phyloP scores from a whole-genome alignment of 2,888 invertebrate species.

The Ethmia dodecea region DNA sequence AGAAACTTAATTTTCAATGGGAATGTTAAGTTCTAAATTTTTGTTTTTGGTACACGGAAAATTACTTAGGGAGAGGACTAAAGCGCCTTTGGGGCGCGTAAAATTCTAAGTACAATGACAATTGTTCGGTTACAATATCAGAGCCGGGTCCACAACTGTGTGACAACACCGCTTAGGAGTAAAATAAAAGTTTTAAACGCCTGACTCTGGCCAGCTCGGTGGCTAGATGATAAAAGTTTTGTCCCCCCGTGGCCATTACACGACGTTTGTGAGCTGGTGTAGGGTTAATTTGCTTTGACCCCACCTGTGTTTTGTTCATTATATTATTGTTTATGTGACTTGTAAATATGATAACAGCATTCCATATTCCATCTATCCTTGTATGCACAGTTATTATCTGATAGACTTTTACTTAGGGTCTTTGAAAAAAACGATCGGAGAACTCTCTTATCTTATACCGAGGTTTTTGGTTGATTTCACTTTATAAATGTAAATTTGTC shows the following conservation, averaged over 20 bases:
- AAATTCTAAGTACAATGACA: conserved; percentile 14
- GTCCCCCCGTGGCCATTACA: conserved; percentile 32
- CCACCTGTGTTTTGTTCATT: not conserved
- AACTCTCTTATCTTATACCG: too few relatives aligned
- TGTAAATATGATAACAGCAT: too few relatives aligned
- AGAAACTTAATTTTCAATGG: too few relatives aligned
- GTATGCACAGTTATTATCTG: too few relatives aligned
- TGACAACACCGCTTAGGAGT: conserved; percentile 31
- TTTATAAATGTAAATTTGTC: too few relatives aligned
- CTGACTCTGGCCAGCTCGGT: conserved; percentile 24
- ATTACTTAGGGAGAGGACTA: conserved; percentile 9
- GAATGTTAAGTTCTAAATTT: too few relatives aligned
- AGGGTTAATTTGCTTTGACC: conserved; percentile 23
- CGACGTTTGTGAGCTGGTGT: conserved; percentile 28
- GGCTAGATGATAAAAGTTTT: conserved; percentile 50
- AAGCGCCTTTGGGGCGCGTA: conserved; percentile 7
- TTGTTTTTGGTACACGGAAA: conserved; percentile 8
- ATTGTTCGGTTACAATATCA: conserved; percentile 20
- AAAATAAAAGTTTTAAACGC: conserved; percentile 46
- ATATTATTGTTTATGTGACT: too few relatives aligned
- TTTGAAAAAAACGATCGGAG: too few relatives aligned
- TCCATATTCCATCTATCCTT: too few relatives aligned
- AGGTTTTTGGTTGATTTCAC: too few relatives aligned
- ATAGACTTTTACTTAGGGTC: too few relatives aligned
- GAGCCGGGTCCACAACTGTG: conserved; percentile 16